Conservation (phyloP, 2,888 invertebrate genomes). For the Lathronympha strigana region DNA sequence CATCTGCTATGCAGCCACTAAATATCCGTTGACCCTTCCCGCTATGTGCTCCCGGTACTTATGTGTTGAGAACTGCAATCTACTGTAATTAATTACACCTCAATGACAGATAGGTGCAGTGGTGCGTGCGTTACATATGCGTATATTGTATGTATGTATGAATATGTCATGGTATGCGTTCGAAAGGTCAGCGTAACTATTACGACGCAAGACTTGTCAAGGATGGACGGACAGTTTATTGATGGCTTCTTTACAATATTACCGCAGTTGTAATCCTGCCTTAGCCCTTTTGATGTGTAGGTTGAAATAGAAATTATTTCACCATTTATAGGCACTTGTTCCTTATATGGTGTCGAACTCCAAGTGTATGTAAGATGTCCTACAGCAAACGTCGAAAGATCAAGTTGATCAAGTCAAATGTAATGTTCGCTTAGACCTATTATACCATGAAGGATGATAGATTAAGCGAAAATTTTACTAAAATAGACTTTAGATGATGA, state of each 20-base stretch:
- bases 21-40: conserved; percentile 81
- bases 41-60: conserved; percentile 65
- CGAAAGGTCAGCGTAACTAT: conserved; percentile 38
- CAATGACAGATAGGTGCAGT: conserved; percentile 79
- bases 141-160: conserved; percentile 6
- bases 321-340: too few relatives aligned
- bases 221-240: conserved; percentile 17
- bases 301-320: not conserved
- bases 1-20: conserved; percentile 82
- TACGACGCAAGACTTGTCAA: conserved; percentile 17
- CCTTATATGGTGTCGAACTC: too few relatives aligned
- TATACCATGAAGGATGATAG: too few relatives aligned
- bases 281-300: not conserved
- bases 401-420: too few relatives aligned
- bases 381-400: too few relatives aligned
- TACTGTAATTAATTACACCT: conserved; percentile 78
- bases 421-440: too few relatives aligned
- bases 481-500: too few relatives aligned
- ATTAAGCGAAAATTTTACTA: too few relatives aligned
- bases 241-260: conserved; percentile 13
- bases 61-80: conserved; percentile 59
- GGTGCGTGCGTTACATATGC: conserved; percentile 52
- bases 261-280: not conserved
- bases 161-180: conserved; percentile 29
- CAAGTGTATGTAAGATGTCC: too few relatives aligned